Base-by-base conservation (phyloP, 2,113 vertebrate species). In the Hystrix brachyura region DNA sequence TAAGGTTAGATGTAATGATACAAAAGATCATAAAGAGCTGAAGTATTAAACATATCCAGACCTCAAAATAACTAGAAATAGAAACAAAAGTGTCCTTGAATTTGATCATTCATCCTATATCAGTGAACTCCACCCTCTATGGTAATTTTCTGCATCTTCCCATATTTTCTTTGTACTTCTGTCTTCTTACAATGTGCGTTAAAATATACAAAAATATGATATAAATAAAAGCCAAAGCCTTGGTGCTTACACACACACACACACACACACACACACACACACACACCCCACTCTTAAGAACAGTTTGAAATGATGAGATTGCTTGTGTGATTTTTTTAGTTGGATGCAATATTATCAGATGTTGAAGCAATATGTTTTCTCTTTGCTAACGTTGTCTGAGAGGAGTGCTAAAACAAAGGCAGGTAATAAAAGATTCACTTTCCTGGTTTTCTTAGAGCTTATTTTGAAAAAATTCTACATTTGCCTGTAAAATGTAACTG, bases 171-270 rank as follows among this genome's bases (percentile, higher is more conserved):
- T 94, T 94, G 29, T 92, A 57, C 17, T 71, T 95, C 48, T 38
- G 17, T 51, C 60, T 14, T 59, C 38, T 90, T 32, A n/a, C 87
- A 64, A 74, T 89, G 3, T 38, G 15, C 69, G 84, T 87, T 87
- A 43, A 94, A 74, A 89, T 59, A 53, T 19, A 74, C 91, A 19
- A 84, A 86, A 51, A 94, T 78, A 51, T 79, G 27, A 79, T 78
- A 84, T 21, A 93, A 84, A 78, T 87, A 7, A 91, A 53, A 88
- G 11, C 17, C 12, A 87, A 57, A 72, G 17, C 10, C 23, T 46
- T 87, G 25, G 15, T 80, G 69, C 65, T 79, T 46, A 21, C 67
- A 69, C 34, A 69, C 15, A n/a, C 34, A n/a, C 34, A 69, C 67
- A n/a, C 32, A 69, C 65, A 69, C 34, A 48, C 21, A 74, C 72